Evolutionary conservation across 2,888 invertebrate species (phyloP), one percentile per base, ranked within the genome.

Genomic region (Chouioia cunea): DNA sequence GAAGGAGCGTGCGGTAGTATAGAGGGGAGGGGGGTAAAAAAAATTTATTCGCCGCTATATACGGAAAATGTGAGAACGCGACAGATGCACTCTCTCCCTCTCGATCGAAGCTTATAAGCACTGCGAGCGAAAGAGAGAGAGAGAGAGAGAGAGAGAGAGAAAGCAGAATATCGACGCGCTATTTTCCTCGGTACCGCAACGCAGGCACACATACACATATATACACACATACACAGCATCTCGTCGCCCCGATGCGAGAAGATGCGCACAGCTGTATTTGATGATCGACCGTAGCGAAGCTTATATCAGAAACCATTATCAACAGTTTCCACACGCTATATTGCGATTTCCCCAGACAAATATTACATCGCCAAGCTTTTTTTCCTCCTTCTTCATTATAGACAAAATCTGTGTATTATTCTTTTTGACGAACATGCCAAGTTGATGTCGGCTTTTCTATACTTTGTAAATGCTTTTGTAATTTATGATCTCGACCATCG

Each of bases 201-300:
- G 27, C 27, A 27, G 27, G 27, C 27, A 27, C 27, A 27, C 27
- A 27, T 6, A 1, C 56, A 12, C 54, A 10, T 23, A 27, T 36
- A 16, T 27, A 27, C 27, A 14, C 20, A 3, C 2, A 16, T n/a
- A 0, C 44, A 46, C 44, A 20, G 56, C 36, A 16, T 27, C 56
- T n/a, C 20, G 2, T 14, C n/a, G 15, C 16, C 44, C 46, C 44
- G 44, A 20, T 43, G 20, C 44, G 47, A 59, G 6, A 15, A 59
- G 47, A 59, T 46, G 46, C 46, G 46, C 58, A 46, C 58, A 59
- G 58, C 58, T 59, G 46, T 23, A 23, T 59, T 59, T 59, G 58
- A 59, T 59, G 58, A 44, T 59, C 46, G 22, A 47, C 36, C 58
- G 20, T 15, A 20, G 50, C 50, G n/a, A 22, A 59, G 20, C 22